These are phyloP conservation scores for Microcebus ravelobensis DNA, from an alignment of 2,113 vertebrate genomes.

Conservation along the genomic window DNA sequence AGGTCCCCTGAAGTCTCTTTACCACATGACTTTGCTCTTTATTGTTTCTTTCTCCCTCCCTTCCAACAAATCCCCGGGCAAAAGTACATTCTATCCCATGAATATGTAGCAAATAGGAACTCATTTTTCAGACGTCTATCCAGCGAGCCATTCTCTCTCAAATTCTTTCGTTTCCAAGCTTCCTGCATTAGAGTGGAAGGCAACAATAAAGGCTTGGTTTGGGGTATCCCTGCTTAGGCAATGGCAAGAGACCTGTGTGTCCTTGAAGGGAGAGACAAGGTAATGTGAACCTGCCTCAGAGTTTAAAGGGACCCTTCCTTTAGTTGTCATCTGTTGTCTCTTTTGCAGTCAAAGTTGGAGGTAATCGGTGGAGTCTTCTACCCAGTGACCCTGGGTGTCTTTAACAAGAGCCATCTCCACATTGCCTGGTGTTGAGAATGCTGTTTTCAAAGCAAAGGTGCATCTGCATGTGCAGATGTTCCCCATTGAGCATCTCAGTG, in stretches of 20 bases:
- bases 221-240: too few relatives aligned
- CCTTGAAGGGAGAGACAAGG: background rate
- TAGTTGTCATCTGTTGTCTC: background rate
- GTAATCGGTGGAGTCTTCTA: background rate
- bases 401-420: background rate
- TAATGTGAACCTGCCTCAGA: accelerated
- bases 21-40: background rate
- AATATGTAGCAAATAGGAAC: background rate
- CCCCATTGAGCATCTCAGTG: background rate
- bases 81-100: background rate
- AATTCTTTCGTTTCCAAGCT: background rate
- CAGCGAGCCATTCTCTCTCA: background rate
- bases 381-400: background rate
- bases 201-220: accelerated
- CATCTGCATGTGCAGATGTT: background rate
- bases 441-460: background rate
- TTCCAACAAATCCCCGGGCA: background rate
- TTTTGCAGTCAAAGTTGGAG: background rate
- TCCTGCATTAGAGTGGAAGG: background rate
- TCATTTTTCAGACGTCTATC: background rate
- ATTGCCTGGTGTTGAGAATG: background rate
- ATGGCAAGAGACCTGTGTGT: background rate
- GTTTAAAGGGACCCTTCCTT: background rate
- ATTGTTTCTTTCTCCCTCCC: background rate
- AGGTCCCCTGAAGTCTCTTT: background rate